Base-by-base conservation (phyloP, 2,888 invertebrate genomes). In the Cactoblastis cactorum region DNA sequence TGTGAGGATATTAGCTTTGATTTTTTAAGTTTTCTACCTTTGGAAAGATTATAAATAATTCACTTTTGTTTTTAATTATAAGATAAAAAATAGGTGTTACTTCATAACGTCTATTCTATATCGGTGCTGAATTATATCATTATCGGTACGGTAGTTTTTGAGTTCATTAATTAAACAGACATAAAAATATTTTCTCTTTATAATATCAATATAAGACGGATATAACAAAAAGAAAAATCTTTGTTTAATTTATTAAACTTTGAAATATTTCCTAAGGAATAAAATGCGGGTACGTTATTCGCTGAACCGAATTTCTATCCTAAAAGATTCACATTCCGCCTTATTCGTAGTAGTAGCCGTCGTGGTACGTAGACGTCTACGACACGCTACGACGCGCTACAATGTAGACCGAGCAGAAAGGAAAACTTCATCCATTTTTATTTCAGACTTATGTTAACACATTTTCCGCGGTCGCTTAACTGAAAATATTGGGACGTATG, bases 351-450 rank as follows among this genome's bases (percentile, higher is more conserved):
- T 28, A 14, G 15, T 22, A 28, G 28, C 15, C 28, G 47, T 41
- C 43, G 51, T 51, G 41, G 41, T 22, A 17, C 8, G 24, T 48
- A 48, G 47, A 46, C 47, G 35, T 48, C 47, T 37, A 48, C 37
- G 37, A 38, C 28, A 34, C 24, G 45, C 32, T 32, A 45, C 45
- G 33, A 5, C 2, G 28, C 47, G 22, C 22, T 35, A 35, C 34
- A n/a, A 38, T 35, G 45, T 15, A 11, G 37, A 24, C 22, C 18
- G 11, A 37, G 18, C 8, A 32, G 3, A 35, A 34, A 46, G 34
- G 22, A 35, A 24, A 35, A 47, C 37, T n/a, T 52, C 34, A 38
- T n/a, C 41, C 8, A 9, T 28, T 28, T n/a, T 41, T 56, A 50
- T 50, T 51, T 53, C 51, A 37, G 22, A 41, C 5, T 41, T 22